Conservation (phyloP, 2,797 vertebrate genomes). For the Psittacula echo region DNA sequence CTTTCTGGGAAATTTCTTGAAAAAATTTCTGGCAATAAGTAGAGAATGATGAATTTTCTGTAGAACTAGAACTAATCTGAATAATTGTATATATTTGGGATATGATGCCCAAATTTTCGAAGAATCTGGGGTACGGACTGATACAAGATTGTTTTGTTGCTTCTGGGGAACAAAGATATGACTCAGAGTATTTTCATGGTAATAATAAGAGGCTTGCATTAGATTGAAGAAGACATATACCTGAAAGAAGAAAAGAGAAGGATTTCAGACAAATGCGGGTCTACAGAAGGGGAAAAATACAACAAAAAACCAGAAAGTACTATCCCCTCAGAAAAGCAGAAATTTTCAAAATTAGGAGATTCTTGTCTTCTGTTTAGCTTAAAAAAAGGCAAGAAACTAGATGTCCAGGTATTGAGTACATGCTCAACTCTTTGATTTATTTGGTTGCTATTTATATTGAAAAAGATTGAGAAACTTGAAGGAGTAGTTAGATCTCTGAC, state of each 20-base stretch:
- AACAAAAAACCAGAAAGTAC: neutral
- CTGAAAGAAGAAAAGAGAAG: neutral
- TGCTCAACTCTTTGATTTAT: neutral
- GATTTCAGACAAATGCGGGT: neutral
- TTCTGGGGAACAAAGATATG: neutral
- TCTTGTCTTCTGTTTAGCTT: neutral
- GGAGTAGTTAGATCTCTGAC: neutral
- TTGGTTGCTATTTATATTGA: neutral
- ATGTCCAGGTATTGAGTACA: neutral
- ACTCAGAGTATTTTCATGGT: neutral
- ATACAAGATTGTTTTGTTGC: neutral
- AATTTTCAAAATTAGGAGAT: neutral
- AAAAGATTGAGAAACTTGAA: neutral
- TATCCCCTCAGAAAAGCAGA: neutral
- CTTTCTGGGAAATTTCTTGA: neutral
- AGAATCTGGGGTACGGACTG: neutral
- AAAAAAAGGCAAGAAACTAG: neutral
- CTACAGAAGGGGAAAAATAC: fast-evolving
- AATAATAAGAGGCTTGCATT: neutral
- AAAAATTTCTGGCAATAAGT: neutral
- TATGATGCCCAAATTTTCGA: neutral
- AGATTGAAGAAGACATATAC: neutral
- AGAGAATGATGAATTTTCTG: neutral
- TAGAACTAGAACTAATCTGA: neutral
- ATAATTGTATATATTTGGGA: neutral